Conservation (phyloP, 2,113 vertebrate genomes). For the Phaethornis superciliosus region DNA sequence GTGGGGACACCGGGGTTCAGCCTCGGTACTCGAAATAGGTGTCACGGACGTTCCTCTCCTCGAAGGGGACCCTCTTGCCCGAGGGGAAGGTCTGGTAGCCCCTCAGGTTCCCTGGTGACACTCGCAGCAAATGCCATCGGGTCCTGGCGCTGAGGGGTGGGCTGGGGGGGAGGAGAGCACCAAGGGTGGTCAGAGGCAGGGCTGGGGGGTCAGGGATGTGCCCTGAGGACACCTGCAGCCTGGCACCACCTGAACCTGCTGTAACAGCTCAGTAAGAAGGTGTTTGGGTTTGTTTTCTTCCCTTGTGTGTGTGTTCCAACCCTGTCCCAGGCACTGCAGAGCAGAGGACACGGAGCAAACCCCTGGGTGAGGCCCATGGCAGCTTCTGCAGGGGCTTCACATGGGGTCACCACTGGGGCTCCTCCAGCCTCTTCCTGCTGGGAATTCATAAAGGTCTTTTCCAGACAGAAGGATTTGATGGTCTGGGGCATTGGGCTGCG, state of each 20-base stretch:
- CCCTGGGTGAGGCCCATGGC: fast-evolving
- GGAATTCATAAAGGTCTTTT: too few species aligned
- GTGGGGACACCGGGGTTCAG: fast-evolving
- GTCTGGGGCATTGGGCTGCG: fast-evolving
- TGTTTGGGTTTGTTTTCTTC: neutral
- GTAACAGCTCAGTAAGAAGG: neutral
- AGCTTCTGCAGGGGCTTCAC: neutral
- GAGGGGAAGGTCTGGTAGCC: constrained; percentile 62
- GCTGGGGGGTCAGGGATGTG: too few species aligned
- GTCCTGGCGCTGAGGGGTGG: constrained; percentile 2
- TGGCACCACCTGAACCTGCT: too few species aligned
- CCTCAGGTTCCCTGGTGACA: neutral
- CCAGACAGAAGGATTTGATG: too few species aligned
- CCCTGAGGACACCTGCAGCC: neutral
- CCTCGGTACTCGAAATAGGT: constrained; percentile 50
- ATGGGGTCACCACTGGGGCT: fast-evolving
- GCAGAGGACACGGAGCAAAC: neutral
- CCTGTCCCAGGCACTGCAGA: neutral
- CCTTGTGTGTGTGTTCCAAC: fast-evolving
- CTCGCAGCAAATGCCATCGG: constrained; percentile 41
- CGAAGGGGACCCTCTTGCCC: constrained; percentile 47
- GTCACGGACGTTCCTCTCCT: neutral
- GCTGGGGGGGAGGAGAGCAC: neutral
- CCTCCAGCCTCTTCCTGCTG: neutral
- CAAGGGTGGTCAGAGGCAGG: neutral